Base-by-base conservation (phyloP, 2,113 vertebrate genomes). In the Lates calcarifer region DNA sequence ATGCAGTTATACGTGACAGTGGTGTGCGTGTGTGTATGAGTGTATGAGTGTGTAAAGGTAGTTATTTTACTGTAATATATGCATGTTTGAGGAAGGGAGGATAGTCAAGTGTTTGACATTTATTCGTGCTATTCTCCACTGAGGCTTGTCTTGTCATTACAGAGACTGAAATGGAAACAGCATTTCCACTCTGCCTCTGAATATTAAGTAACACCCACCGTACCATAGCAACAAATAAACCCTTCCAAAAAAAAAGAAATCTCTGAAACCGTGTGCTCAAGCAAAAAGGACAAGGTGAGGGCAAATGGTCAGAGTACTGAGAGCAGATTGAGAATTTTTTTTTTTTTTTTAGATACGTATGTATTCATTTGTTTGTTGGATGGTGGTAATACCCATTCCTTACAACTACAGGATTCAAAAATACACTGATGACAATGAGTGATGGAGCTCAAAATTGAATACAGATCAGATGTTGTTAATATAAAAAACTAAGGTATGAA, bases 71-170 rank as follows among this genome's bases (percentile, higher is more conserved):
- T 73, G 45, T 75, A 80, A 80, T 90, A 74, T 78, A 88, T 83
- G 62, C 4, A 1, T 69, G 74, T 74, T 77, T 70, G 57, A 71
- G 61, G 28, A 69, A 37, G 47, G 65, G 69, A 81, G 51, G 58
- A 43, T n/a, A 57, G 67, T 86, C 39, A 41, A 84, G 82, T 78
- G 83, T 77, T 70, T 81, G 66, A 84, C 74, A 82, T 88, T 79
- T 79, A 31, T 79, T 66, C 63, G 31, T 12, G 56, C 39, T 80
- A 8, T 57, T 71, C 75, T 76, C 58, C 67, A 75, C 28, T 18
- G 71, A 64, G 63, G 75, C 74, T 76, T 45, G 15, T 71, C 56
- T 81, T 26, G 13, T 80, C 65, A 47, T 85, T 73, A 70, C 65
- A 76, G 57, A 58, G 68, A 68, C 57, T 66, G 62, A 73, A 81